phyloP scores from a whole-genome alignment of 2,113 vertebrate genomes.

The Grantiella picta region DNA sequence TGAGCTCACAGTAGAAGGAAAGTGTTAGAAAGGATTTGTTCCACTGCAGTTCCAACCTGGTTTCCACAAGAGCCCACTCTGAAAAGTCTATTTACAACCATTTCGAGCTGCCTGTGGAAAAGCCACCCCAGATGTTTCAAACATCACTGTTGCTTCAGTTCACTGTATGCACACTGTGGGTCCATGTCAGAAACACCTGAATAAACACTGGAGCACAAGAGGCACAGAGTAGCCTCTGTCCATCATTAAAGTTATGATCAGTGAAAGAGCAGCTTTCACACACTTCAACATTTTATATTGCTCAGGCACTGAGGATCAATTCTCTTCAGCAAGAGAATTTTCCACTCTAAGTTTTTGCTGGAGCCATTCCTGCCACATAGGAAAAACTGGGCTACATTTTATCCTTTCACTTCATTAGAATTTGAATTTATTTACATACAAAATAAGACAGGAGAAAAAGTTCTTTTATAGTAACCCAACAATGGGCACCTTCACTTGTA shows the following conservation, averaged over 20 bases:
- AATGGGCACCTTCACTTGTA: constrained; percentile 59
- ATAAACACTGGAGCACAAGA: background rate
- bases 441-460: constrained; percentile 47
- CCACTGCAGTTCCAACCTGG: background rate
- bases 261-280: background rate
- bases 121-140: constrained; percentile 29
- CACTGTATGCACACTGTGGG: background rate
- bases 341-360: background rate
- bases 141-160: constrained; percentile 4
- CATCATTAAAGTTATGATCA: background rate
- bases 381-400: background rate
- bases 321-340: background rate
- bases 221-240: background rate
- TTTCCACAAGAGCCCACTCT: background rate
- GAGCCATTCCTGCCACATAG: background rate
- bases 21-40: background rate
- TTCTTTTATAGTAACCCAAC: constrained; percentile 29
- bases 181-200: constrained; percentile 3
- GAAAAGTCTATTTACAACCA: background rate
- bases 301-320: constrained; percentile 38
- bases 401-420: constrained; percentile 5
- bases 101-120: constrained; percentile 44
- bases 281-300: constrained; percentile 26
- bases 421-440: constrained; percentile 48
- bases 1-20: background rate